Evolutionary conservation across 2,113 vertebrate species (phyloP), one percentile per base, ranked within the genome.

Genomic region (Sinocyclocheilus anshuiensis): DNA sequence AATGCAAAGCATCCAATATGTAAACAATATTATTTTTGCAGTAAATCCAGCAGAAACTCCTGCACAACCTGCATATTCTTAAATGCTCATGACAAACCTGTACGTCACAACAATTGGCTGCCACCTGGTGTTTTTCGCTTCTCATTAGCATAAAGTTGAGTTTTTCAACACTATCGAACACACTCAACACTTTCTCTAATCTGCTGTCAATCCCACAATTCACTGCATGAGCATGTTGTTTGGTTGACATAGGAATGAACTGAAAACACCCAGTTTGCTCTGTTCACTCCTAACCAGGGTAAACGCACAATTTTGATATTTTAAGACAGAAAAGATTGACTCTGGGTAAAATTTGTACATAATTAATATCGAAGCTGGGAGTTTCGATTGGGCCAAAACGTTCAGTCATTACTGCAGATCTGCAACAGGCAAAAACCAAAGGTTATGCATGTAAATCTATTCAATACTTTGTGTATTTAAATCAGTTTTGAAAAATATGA

Each of bases 401-500:
- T 84, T 36, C 33, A 74, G 82, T 29, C 20, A 24, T 84, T 59
- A 72, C 26, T 42, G 20, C 15, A 22, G 65, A 8, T 59, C 12
- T 59, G 69, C 81, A 13, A 1, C 33, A 57, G 22, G 69, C 82
- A 84, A 69, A 84, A 74, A 84, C 8, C 67, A 84, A 84, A 74
- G 29, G 67, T 84, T 84, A 59, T 3, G 5, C 42, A 9, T 71
- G n/a, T 24, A 15, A 55, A 72, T 29, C 29, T 83, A 29, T 33
- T 67, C 67, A 69, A 22, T 36, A 55, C 48, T 53, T 36, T 53
- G 16, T 69, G 16, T 71, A 82, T 82, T 83, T 53, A 84, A 84
- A 74, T 33, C 42, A 71, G 15, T 36, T 50, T 33, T 1, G 22
- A 83, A 83, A 50, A 55, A 48, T 48, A 36, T 0, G 26, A 86